Conservation (phyloP, 2,797 vertebrate genomes). For the Anabacerthia variegaticeps region DNA sequence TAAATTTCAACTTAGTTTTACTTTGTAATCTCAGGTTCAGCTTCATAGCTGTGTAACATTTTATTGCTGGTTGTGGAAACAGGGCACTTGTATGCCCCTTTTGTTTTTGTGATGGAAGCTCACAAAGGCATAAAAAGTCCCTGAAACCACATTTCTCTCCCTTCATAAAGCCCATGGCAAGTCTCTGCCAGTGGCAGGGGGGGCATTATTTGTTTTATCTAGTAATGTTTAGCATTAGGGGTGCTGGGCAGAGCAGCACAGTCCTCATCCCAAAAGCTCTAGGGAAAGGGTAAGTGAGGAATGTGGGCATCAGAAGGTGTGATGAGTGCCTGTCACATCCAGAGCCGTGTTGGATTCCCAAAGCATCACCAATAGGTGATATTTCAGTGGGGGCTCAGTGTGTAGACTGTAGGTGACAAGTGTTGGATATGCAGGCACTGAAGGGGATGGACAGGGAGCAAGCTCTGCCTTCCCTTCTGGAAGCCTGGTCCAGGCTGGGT, state of each 20-base stretch:
- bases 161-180: not conserved
- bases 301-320: not conserved
- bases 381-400: not conserved
- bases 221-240: not conserved
- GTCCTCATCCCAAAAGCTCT: not conserved
- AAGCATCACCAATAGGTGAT: not conserved
- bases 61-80: not conserved
- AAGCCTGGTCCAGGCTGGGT: not conserved
- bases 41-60: not conserved
- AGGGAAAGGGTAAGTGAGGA: not conserved
- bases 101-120: not conserved
- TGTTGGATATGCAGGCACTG: not conserved
- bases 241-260: not conserved
- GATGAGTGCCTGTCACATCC: not conserved
- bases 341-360: not conserved
- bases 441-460: not conserved
- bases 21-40: not conserved
- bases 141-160: not conserved
- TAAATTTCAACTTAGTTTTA: not conserved
- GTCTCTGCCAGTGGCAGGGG: not conserved
- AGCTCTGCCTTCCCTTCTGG: not conserved
- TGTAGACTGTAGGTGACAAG: fast-evolving
- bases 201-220: not conserved
- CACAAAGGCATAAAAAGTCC: not conserved
- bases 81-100: not conserved